Evolutionary conservation across 2,113 vertebrate species (phyloP).

Genomic region (Podilymbus podiceps): DNA sequence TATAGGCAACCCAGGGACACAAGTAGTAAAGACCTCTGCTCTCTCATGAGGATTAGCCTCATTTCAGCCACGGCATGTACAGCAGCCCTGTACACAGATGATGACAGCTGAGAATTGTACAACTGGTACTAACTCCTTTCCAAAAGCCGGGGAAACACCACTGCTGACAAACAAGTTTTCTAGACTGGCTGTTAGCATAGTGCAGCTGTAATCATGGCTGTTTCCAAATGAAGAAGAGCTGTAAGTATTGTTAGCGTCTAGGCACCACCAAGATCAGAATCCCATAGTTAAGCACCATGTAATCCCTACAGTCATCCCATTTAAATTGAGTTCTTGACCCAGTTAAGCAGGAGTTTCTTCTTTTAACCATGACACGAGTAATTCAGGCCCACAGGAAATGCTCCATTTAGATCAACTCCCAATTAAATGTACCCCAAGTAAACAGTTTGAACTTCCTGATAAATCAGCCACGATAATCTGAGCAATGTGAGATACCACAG

Average conservation of each 20-base stretch:
- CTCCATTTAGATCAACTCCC: conserved; percentile 7
- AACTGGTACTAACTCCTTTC: not conserved
- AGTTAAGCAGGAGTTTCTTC: conserved; percentile 45
- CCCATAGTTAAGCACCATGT: not conserved
- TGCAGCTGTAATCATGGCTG: not conserved
- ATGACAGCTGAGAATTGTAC: not conserved
- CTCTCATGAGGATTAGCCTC: not conserved
- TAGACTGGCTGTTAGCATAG: not conserved
- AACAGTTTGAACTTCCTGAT: conserved; percentile 26
- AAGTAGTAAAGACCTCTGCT: not conserved
- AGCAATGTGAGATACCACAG: not conserved
- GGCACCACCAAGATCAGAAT: conserved; percentile 1
- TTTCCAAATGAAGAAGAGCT: not conserved
- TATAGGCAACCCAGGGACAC: not conserved
- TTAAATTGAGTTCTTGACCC: conserved; percentile 46
- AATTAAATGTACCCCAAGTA: conserved; percentile 4
- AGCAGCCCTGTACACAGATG: not conserved
- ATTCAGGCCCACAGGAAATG: conserved; percentile 21
- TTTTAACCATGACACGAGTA: conserved; percentile 5
- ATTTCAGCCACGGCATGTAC: not conserved
- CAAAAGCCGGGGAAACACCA: not conserved
- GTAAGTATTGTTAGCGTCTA: not conserved
- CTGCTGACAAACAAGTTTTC: not conserved
- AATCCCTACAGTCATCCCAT: conserved; percentile 32
- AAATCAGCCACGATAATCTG: not conserved